Evolutionary conservation across 2,888 invertebrate species (phyloP).

Genomic region (Pseudococcus longispinus): DNA sequence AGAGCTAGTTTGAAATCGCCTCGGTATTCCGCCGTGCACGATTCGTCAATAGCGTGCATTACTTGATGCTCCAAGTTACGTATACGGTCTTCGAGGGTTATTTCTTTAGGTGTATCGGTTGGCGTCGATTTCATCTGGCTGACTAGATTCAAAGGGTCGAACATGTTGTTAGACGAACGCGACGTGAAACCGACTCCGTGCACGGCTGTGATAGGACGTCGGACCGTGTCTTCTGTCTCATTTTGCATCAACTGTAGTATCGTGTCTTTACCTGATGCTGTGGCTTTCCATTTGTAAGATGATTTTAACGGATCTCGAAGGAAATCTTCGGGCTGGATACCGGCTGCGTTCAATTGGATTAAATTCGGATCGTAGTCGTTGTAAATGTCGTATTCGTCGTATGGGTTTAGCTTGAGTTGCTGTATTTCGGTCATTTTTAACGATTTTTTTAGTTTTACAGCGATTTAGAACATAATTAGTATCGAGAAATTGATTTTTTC

Average conservation of each 20-base stretch:
- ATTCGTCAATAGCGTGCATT: constrained; percentile 87
- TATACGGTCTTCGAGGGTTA: constrained; percentile 83
- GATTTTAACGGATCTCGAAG: constrained; percentile 42
- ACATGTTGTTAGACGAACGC: constrained; percentile 65
- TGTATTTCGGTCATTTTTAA: constrained; percentile 33
- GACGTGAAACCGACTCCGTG: constrained; percentile 95
- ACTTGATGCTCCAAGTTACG: constrained; percentile 88
- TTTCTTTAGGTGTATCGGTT: constrained; percentile 56
- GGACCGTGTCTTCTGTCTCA: constrained; percentile 61
- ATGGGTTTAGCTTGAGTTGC: constrained; percentile 22
- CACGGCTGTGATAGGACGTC: constrained; percentile 94
- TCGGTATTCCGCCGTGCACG: constrained; percentile 74
- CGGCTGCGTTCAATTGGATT: background rate
- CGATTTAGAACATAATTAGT: background rate
- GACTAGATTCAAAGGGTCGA: constrained; percentile 79
- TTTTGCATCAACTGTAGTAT: constrained; percentile 43
- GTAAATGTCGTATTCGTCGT: constrained; percentile 51
- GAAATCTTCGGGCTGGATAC: background rate
- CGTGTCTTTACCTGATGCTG: constrained; percentile 13
- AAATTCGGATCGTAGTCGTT: constrained; percentile 35
- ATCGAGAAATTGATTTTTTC: background rate
- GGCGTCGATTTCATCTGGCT: constrained; percentile 59
- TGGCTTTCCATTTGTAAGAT: constrained; percentile 50
- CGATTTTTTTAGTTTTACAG: background rate
- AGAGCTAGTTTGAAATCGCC: constrained; percentile 74